phyloP scores from a whole-genome alignment of 2,113 vertebrate genomes.

The Cnemophilus loriae region DNA sequence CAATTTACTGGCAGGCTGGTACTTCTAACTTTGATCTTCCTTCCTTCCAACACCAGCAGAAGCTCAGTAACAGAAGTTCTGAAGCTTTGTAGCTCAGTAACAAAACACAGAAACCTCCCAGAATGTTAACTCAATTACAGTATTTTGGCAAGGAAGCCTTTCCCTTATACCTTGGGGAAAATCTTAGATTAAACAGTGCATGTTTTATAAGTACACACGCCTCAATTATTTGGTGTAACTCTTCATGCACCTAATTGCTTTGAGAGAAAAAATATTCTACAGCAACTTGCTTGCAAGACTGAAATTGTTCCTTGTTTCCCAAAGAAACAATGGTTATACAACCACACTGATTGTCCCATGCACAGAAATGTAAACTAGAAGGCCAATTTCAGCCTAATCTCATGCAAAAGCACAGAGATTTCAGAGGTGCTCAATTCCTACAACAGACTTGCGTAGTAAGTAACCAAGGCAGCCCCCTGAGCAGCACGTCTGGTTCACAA shows the following conservation, averaged over 20 bases:
- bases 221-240: background rate
- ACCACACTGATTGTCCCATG: background rate
- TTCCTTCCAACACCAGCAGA: constrained; percentile 2
- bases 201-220: background rate
- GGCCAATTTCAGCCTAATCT: background rate
- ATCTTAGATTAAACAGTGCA: background rate
- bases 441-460: background rate
- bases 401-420: background rate
- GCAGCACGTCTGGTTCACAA: background rate
- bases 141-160: constrained; percentile 33
- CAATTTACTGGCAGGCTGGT: background rate
- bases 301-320: background rate
- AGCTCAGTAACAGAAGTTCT: background rate
- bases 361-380: background rate
- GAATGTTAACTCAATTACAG: constrained; percentile 39
- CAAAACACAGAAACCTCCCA: constrained; percentile 29
- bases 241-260: background rate
- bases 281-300: background rate
- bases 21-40: constrained; percentile 29
- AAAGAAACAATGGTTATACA: background rate
- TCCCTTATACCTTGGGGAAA: constrained; percentile 3
- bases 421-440: background rate
- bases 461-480: background rate
- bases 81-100: constrained; percentile 24
- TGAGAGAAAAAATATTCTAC: background rate